Evolutionary conservation across 2,888 invertebrate species (phyloP).

Genomic region (Hypomecis punctinalis): DNA sequence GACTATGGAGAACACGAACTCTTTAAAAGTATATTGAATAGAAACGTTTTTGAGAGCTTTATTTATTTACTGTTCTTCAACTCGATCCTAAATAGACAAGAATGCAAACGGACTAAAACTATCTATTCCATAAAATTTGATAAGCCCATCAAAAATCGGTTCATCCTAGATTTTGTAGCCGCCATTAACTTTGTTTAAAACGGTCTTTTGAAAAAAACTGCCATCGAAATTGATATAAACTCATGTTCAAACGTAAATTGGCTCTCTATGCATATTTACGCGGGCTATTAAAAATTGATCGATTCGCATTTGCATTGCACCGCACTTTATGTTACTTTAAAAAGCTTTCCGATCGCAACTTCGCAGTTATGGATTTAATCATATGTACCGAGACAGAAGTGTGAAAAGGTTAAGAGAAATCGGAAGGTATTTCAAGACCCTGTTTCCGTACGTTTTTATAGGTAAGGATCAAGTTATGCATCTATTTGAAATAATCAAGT

Average conservation of each 20-base stretch:
- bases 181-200: constrained; percentile 60
- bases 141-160: constrained; percentile 37
- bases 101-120: not conserved
- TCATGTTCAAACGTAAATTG: constrained; percentile 65
- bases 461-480: too few species aligned
- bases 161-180: constrained; percentile 1
- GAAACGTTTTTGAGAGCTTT: too few species aligned
- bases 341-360: constrained; percentile 29
- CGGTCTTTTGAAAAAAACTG: constrained; percentile 64
- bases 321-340: constrained; percentile 50
- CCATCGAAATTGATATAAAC: constrained; percentile 66
- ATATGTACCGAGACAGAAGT: not conserved
- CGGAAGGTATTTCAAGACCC: too few species aligned
- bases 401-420: too few species aligned
- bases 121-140: not conserved
- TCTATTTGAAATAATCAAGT: too few species aligned
- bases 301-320: constrained; percentile 60
- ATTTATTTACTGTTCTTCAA: too few species aligned
- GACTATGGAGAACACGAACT: too few species aligned
- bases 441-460: too few species aligned
- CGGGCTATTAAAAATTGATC: constrained; percentile 65
- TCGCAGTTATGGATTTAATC: constrained; percentile 19
- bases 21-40: too few species aligned
- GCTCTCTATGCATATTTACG: constrained; percentile 66
- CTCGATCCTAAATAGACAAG: too few species aligned